Evolutionary conservation across 2,113 vertebrate species (phyloP).

Genomic region (Clinocottus analis): DNA sequence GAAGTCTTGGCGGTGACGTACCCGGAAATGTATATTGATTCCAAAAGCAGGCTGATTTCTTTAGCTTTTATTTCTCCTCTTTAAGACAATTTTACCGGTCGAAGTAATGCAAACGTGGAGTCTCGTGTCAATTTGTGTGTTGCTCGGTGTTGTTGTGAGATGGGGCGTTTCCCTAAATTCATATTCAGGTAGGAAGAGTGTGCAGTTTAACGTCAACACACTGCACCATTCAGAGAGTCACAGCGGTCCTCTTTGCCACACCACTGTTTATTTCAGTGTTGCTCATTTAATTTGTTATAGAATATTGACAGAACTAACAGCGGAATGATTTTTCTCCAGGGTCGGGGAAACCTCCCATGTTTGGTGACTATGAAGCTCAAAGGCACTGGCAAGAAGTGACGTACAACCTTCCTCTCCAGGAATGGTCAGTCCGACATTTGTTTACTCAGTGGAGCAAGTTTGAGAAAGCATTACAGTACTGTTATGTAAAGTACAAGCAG

Average conservation of each 20-base stretch:
- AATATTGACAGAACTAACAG: conserved; percentile 13
- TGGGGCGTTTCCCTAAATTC: conserved; percentile 95
- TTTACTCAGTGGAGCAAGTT: neutral
- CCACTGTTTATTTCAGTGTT: neutral
- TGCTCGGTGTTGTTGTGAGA: conserved; percentile 87
- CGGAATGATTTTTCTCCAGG: conserved; percentile 79
- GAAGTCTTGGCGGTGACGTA: conserved; percentile 53
- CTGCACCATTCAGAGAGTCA: neutral
- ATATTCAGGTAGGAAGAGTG: conserved; percentile 89
- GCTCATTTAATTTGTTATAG: neutral
- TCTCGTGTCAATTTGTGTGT: conserved; percentile 83
- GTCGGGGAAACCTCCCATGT: conserved; percentile 92
- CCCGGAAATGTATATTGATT: conserved; percentile 66
- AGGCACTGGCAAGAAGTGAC: conserved; percentile 99
- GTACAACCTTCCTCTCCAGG: conserved; percentile 89
- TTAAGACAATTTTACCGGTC: neutral
- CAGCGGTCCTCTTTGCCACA: neutral
- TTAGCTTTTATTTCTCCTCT: conserved; percentile 4
- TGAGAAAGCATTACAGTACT: neutral
- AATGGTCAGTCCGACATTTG: conserved; percentile 86
- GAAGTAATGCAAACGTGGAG: conserved; percentile 88
- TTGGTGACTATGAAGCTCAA: conserved; percentile 98
- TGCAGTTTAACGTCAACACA: neutral
- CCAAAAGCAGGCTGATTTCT: conserved; percentile 11
- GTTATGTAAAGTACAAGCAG: no score